Percentiles rank a stretch among this genome's conserved stretches.
phyloP scores from a whole-genome alignment of 1,140 invertebrate genomes.

The Temnothorax longispinosus region DNA sequence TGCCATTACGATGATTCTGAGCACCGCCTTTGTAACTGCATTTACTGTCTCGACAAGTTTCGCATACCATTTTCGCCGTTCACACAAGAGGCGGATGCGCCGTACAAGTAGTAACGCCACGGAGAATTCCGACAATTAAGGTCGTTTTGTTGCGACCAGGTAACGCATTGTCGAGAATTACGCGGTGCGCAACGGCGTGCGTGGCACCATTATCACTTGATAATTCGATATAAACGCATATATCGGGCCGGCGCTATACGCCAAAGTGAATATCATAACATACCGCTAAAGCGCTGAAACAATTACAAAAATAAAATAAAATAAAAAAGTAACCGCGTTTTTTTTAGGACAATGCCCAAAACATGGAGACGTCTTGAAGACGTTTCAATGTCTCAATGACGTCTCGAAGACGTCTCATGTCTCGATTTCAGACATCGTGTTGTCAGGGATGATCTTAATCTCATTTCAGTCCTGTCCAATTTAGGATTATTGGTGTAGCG shows the following conservation, averaged over 20 bases:
- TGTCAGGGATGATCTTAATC: no score
- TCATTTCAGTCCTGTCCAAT: no score
- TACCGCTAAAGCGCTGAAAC: not conserved
- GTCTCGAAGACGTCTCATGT: no score
- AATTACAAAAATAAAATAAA: not conserved
- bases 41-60: slow-evolving; percentile 66
- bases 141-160: slow-evolving; percentile 53
- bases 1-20: slow-evolving; percentile 65
- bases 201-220: slow-evolving; percentile 34
- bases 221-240: slow-evolving; percentile 35
- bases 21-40: slow-evolving; percentile 65
- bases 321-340: not conserved
- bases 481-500: not conserved
- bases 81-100: slow-evolving; percentile 47
- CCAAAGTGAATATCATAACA: slow-evolving; percentile 6
- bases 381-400: no score
- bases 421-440: no score
- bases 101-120: slow-evolving; percentile 48
- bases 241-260: not conserved
- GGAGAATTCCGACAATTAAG: slow-evolving; percentile 70
- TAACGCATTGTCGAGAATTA: slow-evolving; percentile 62
- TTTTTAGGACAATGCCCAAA: not conserved
- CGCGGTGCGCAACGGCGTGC: not conserved
- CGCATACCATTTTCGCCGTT: slow-evolving; percentile 66
- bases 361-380: no score